Conservation (phyloP, 2,888 invertebrate species). For the Petrolisthes manimaculis region DNA sequence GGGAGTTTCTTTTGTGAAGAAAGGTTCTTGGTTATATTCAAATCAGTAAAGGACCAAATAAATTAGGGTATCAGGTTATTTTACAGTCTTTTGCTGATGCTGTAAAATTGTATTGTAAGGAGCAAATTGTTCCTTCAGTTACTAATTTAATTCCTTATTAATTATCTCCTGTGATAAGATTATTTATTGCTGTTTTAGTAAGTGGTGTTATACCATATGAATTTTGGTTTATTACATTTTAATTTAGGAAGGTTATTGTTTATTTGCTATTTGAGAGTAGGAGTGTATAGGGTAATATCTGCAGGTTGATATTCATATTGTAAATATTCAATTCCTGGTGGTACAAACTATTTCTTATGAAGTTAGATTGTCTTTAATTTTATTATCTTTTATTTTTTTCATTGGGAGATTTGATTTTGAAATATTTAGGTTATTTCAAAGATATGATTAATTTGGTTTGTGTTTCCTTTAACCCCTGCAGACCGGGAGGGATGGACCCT, state of each 20-base stretch:
- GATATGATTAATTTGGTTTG: constrained; percentile 68
- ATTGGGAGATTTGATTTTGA: constrained; percentile 21
- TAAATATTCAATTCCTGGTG: constrained; percentile 79
- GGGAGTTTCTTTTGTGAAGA: constrained; percentile 79
- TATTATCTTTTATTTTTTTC: constrained; percentile 74
- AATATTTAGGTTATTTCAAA: neutral
- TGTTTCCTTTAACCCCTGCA: constrained; percentile 75
- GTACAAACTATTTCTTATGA: constrained; percentile 83
- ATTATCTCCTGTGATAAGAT: constrained; percentile 75
- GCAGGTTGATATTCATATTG: constrained; percentile 81
- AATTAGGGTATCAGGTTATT: constrained; percentile 76
- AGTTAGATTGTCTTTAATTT: constrained; percentile 78
- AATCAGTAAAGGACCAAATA: constrained; percentile 82
- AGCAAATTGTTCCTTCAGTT: constrained; percentile 74
- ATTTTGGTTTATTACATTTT: constrained; percentile 69
- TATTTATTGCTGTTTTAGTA: constrained; percentile 72
- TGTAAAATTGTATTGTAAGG: constrained; percentile 79
- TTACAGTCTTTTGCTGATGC: constrained; percentile 81
- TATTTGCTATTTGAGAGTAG: constrained; percentile 72
- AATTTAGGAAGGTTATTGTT: constrained; percentile 72
- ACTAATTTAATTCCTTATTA: constrained; percentile 77
- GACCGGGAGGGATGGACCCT: too few relatives aligned
- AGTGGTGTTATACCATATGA: constrained; percentile 72
- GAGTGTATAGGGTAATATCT: constrained; percentile 77
- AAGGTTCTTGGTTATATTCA: constrained; percentile 81